phyloP scores from a whole-genome alignment of 2,113 vertebrate genomes.

The Rattus rattus region DNA sequence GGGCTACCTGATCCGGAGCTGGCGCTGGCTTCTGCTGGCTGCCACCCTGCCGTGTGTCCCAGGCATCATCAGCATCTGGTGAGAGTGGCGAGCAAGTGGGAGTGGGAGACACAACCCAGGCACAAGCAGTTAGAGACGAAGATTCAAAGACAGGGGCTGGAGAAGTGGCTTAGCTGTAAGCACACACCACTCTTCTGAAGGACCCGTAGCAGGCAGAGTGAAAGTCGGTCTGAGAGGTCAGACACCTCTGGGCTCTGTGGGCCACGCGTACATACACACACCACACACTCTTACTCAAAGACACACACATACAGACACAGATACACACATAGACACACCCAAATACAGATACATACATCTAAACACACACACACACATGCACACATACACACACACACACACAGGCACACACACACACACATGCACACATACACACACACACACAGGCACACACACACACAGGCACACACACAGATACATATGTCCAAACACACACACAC shows the following conservation, averaged over 20 bases:
- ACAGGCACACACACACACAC: background rate
- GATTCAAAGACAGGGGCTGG: background rate
- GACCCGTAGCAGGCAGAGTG: background rate
- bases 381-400: background rate
- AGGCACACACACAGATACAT: background rate
- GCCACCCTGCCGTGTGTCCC: constrained; percentile 88
- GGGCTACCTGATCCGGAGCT: constrained; percentile 89
- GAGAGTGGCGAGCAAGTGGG: constrained; percentile 74
- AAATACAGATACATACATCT: background rate
- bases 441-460: background rate
- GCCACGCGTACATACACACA: background rate
- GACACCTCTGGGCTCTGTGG: background rate
- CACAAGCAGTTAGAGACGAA: background rate
- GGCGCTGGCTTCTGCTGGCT: constrained; percentile 89
- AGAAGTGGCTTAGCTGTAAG: background rate
- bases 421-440: background rate
- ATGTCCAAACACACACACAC: background rate
- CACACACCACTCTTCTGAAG: background rate
- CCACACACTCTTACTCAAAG: background rate
- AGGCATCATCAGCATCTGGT: constrained; percentile 90
- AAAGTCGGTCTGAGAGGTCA: background rate
- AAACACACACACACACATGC: background rate
- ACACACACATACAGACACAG: background rate
- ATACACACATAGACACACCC: background rate
- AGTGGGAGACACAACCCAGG: rapidly evolving